Base-by-base conservation (phyloP, 2,113 vertebrate species). In the Rhineura floridana region DNA sequence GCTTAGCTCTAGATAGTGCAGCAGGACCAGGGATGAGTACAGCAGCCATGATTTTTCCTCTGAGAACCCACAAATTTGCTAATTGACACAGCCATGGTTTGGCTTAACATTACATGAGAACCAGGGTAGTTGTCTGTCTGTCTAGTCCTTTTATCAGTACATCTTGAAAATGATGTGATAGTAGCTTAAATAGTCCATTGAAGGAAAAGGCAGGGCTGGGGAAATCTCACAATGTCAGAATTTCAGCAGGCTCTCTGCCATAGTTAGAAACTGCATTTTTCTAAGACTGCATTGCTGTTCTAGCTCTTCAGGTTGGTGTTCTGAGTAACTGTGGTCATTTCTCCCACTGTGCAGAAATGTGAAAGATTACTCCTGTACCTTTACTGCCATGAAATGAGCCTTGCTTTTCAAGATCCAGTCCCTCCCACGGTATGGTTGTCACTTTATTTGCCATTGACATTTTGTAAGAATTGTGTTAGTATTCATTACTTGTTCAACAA, bases 311-410 rank as follows among this genome's bases (percentile, higher is more conserved):
- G 30, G 33, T 11, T 65, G 12, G n/a, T 76, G 13, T 77, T 39
- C 5, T 44, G 59, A 30, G n/a, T 82, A 83, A 88, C 15, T 39
- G 59, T 50, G 28, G 9, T 42, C 80, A 92, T 93, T 89, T 90
- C 78, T 94, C 87, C 6, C 23, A 7, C 77, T 89, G 75, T 81
- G 86, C 93, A 98, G 97, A 98, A 97, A 69, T 98, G 97, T 94
- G 97, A 98, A 88, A 95, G 96, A 46, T 90, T 98, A 82, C 95
- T 98, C 86, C 91, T 98, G 0, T 97, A 97, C 90, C 96, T 97
- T 91, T 98, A 97, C 91, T 98, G 97, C 87, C 96, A 97, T 83
- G 97, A 97, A 95, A 97, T 97, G 97, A 98, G 97, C 86, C 95
- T 97, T 89, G 96, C 97, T 92, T 98, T 98, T 94, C 97, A 97